A percentile compares a stretch with the other conserved stretches of the same genome.
These are phyloP conservation scores for Leptobrachium leishanense DNA, from an alignment of 2,113 vertebrate species.

Conservation along the genomic window DNA sequence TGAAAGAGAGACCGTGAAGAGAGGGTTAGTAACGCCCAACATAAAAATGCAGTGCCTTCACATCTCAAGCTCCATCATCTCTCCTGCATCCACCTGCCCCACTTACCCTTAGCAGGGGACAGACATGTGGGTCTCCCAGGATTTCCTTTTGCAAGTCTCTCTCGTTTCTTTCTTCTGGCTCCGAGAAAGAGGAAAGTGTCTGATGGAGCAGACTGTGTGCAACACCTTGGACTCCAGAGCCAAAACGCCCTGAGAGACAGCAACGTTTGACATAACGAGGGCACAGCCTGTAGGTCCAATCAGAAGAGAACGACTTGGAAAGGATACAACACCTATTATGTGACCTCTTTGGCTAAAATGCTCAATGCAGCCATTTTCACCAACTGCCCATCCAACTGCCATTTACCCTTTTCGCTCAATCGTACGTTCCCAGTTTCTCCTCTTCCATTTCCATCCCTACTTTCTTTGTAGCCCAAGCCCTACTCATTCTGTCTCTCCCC, in stretches of 20 bases:
- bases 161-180: conserved; percentile 10
- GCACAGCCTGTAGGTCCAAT: conserved; percentile 32
- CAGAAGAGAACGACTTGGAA: conserved; percentile 38
- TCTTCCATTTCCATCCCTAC: neutral
- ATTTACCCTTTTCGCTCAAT: neutral
- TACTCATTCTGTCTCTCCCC: neutral
- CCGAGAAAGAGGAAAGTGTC: conserved; percentile 42
- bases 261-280: conserved; percentile 39
- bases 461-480: neutral
- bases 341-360: too few species aligned
- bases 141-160: conserved; percentile 83
- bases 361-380: too few species aligned
- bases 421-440: neutral
- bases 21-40: neutral
- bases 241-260: conserved; percentile 51
- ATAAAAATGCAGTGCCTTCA: neutral
- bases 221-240: conserved; percentile 45
- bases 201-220: conserved; percentile 67
- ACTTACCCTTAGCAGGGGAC: conserved; percentile 73
- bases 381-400: too few species aligned
- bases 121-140: conserved; percentile 71
- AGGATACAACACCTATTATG: conserved; percentile 54
- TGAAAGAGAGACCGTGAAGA: conserved; percentile 51
- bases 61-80: neutral
- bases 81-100: neutral